phyloP scores from a whole-genome alignment of 2,888 invertebrate species.

The Uloborus plumipes region DNA sequence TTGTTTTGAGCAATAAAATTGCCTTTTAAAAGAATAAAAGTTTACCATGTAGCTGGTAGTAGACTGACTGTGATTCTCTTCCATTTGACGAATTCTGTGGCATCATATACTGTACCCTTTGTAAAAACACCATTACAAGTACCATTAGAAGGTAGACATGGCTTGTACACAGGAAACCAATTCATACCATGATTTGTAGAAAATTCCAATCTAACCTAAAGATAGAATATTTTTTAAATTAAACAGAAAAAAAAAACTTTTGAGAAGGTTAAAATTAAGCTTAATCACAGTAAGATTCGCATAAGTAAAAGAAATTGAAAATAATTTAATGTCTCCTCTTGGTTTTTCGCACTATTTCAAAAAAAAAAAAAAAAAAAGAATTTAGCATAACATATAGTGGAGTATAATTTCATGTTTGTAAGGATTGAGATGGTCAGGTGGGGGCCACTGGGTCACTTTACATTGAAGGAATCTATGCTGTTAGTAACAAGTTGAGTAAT shows the following conservation, averaged over 20 bases:
- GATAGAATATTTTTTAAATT: constrained; percentile 64
- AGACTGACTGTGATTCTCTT: constrained; percentile 70
- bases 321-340: background rate
- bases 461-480: too few relatives aligned
- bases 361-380: too few relatives aligned
- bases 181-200: constrained; percentile 72
- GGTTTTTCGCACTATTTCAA: too few relatives aligned
- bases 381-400: too few relatives aligned
- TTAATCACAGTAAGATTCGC: background rate
- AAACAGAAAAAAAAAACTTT: background rate
- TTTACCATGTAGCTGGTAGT: constrained; percentile 70
- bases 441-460: too few relatives aligned
- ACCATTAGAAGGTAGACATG: constrained; percentile 70
- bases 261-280: constrained; percentile 2
- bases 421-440: too few relatives aligned
- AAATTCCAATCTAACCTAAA: constrained; percentile 71
- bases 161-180: constrained; percentile 71
- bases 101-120: constrained; percentile 71
- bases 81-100: constrained; percentile 71
- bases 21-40: too few relatives aligned
- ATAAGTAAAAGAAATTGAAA: background rate
- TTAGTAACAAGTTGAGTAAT: too few relatives aligned
- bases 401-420: too few relatives aligned
- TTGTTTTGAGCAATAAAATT: too few relatives aligned
- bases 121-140: constrained; percentile 69